phyloP scores from a whole-genome alignment of 64 coral and sea anemone genomes.

The Trachythela sp. region DNA sequence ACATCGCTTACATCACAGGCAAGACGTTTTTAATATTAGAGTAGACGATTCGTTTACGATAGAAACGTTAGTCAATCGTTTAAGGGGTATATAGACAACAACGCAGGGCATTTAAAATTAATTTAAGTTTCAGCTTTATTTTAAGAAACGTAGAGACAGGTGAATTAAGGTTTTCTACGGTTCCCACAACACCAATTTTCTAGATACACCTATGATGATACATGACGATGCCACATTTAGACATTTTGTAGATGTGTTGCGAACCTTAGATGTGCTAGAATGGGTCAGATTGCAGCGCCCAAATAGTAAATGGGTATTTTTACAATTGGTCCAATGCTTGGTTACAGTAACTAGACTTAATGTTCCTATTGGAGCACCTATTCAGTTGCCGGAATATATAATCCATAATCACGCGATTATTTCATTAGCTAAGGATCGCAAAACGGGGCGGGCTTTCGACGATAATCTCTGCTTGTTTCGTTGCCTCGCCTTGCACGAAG shows the following conservation, averaged over 20 bases:
- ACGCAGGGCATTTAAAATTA: not conserved
- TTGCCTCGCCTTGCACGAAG: not conserved
- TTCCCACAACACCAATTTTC: not conserved
- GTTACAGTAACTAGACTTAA: not conserved
- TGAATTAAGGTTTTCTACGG: not conserved
- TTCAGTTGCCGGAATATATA: not conserved
- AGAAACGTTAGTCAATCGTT: not conserved
- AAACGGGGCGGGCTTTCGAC: not conserved
- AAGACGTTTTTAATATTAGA: not conserved
- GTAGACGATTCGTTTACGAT: not conserved
- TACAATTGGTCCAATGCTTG: not conserved
- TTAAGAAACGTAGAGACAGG: not conserved
- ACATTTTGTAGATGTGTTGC: not conserved
- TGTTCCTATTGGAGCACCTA: not conserved
- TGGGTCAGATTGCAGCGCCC: not conserved
- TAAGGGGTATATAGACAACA: not conserved
- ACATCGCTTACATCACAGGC: not conserved
- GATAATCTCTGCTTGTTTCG: not conserved
- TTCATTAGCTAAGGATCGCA: not conserved
- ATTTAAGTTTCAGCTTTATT: not conserved
- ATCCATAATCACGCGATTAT: not conserved
- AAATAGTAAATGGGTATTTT: not conserved
- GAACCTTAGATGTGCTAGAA: not conserved
- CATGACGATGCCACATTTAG: not conserved
- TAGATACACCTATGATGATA: not conserved